Evolutionary conservation across 1,140 invertebrate genomes (phyloP).

Genomic region (Apolygus lucorum): DNA sequence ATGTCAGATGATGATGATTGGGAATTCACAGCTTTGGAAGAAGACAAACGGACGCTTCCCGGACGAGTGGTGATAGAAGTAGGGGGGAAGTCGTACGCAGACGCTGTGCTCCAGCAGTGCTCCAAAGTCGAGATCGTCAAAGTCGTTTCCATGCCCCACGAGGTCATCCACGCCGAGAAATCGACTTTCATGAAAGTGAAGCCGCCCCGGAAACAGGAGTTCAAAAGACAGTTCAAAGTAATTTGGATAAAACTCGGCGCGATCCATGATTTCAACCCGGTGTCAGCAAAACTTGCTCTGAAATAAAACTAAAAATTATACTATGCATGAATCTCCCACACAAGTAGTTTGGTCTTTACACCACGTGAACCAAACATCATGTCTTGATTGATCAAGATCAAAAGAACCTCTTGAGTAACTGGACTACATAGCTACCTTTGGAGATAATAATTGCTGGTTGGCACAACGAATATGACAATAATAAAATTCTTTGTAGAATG

Average conservation of each 20-base stretch:
- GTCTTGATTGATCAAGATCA: not conserved
- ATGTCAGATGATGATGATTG: conserved; percentile 16
- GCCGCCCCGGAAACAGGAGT: not conserved
- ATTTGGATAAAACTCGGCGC: not conserved
- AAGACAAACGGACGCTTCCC: not conserved
- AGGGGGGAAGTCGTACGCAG: not conserved
- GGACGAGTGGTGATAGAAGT: not conserved
- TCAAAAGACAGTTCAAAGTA: not conserved
- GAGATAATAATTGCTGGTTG: no score
- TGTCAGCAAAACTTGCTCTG: not conserved
- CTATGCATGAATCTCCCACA: not conserved
- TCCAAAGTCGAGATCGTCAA: not conserved
- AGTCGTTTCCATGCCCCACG: not conserved
- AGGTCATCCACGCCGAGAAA: not conserved
- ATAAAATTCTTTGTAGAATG: no score
- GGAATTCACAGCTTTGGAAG: conserved; percentile 11
- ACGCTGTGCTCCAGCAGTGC: conserved; percentile 4
- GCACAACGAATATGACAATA: no score
- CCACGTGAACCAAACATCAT: not conserved
- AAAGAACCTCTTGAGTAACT: no score
- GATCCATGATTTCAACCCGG: not conserved
- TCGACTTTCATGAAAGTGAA: conserved; percentile 1
- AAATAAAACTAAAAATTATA: not conserved
- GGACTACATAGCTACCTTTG: no score
- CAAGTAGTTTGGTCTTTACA: not conserved